Conservation (phyloP, 2,113 vertebrate genomes). For the Periophthalmus modestus region DNA sequence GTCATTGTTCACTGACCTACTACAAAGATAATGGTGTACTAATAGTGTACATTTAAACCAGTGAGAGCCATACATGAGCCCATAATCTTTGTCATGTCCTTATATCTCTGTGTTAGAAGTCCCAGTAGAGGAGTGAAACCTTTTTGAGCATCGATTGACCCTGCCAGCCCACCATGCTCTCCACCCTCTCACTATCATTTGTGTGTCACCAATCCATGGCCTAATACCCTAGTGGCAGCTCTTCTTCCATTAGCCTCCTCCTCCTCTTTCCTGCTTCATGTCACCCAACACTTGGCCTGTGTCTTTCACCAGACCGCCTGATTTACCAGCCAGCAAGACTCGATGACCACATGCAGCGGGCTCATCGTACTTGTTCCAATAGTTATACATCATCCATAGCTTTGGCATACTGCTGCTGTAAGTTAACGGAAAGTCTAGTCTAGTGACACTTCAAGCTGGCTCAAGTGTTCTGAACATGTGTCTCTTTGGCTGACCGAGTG, state of each 20-base stretch:
- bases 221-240: conserved; percentile 75
- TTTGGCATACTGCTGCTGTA: neutral
- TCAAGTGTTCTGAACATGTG: conserved; percentile 27
- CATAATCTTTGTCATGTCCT: conserved; percentile 36
- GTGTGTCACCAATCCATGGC: conserved; percentile 74
- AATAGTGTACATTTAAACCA: conserved; percentile 27
- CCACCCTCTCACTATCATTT: conserved; percentile 64
- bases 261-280: conserved; percentile 54
- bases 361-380: conserved; percentile 8
- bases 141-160: conserved; percentile 75
- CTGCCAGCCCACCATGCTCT: conserved; percentile 60
- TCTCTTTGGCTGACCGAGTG: conserved; percentile 18
- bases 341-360: conserved; percentile 9
- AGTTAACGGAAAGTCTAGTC: neutral
- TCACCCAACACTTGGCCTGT: conserved; percentile 50
- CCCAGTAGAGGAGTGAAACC: conserved; percentile 67
- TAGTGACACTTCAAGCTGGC: conserved; percentile 11
- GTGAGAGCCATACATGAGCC: conserved; percentile 19
- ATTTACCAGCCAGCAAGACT: conserved; percentile 44
- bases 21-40: neutral
- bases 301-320: conserved; percentile 36
- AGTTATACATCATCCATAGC: neutral
- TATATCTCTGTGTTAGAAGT: conserved; percentile 36
- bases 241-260: conserved; percentile 73
- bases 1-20: conserved; percentile 19